Conservation (phyloP, 1,140 invertebrate species). For the Lordiphosa collinella region DNA sequence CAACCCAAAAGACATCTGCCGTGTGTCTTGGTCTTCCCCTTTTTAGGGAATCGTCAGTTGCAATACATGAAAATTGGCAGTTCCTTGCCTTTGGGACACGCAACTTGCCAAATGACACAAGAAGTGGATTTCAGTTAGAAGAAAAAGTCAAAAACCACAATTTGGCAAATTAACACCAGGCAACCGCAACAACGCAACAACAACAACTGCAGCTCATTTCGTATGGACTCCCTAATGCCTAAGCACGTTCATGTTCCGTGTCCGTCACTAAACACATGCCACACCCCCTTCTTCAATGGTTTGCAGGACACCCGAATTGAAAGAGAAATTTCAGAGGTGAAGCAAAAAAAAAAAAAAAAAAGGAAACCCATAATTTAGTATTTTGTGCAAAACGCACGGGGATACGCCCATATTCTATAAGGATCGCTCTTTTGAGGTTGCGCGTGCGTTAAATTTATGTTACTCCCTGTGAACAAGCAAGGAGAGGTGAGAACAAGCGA, state of each 20-base stretch:
- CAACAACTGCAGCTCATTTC: slow-evolving; percentile 37
- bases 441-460: slow-evolving; percentile 61
- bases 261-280: slow-evolving; percentile 65
- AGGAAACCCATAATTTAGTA: slow-evolving; percentile 73
- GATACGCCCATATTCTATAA: slow-evolving; percentile 46
- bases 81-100: slow-evolving; percentile 37
- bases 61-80: slow-evolving; percentile 62
- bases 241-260: slow-evolving; percentile 68
- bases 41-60: slow-evolving; percentile 36
- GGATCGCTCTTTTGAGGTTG: slow-evolving; percentile 22
- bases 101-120: slow-evolving; percentile 49
- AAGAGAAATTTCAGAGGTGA: slow-evolving; percentile 14
- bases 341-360: slow-evolving; percentile 12
- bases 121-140: slow-evolving; percentile 32
- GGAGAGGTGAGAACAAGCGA: slow-evolving; percentile 45
- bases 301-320: too few relatives aligned
- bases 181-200: slow-evolving; percentile 21
- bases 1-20: slow-evolving; percentile 12
- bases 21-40: background rate
- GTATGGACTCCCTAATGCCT: slow-evolving; percentile 67
- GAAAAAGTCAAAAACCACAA: slow-evolving; percentile 40
- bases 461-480: slow-evolving; percentile 40
- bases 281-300: slow-evolving; percentile 34
- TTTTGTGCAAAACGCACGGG: slow-evolving; percentile 58
- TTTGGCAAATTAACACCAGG: slow-evolving; percentile 69